phyloP scores from a whole-genome alignment of 2,797 vertebrate genomes.

The Myotis myotis region DNA sequence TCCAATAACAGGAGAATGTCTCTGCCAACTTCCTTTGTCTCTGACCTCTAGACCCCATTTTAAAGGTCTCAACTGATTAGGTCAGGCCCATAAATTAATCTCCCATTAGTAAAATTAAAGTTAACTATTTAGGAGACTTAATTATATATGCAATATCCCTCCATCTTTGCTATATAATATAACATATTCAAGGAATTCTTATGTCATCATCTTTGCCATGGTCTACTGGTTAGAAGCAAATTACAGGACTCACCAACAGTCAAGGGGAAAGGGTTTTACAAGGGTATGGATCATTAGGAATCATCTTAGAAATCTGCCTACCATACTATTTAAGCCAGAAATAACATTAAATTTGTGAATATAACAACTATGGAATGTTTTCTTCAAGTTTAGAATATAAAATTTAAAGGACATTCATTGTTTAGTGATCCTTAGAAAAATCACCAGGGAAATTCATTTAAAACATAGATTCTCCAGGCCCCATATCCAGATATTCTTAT shows the following conservation, averaged over 20 bases:
- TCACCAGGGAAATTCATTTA: not conserved
- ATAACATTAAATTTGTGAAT: not conserved
- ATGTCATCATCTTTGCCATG: not conserved
- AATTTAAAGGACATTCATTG: not conserved
- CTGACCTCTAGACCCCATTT: not conserved
- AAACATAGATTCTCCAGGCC: not conserved
- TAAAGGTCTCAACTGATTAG: not conserved
- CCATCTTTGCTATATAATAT: not conserved
- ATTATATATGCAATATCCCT: not conserved
- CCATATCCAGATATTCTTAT: not conserved
- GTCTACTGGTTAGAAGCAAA: not conserved
- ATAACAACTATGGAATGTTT: not conserved
- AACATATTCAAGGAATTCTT: not conserved
- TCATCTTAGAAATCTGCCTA: not conserved
- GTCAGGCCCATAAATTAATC: not conserved
- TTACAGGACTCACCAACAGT: not conserved
- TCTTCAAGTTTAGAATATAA: constrained; percentile 5
- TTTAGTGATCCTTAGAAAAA: not conserved
- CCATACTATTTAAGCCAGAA: not conserved
- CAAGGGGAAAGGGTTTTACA: not conserved
- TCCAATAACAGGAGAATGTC: not conserved
- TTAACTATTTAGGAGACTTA: not conserved
- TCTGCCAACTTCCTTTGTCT: not conserved
- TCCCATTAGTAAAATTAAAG: not conserved
- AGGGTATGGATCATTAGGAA: not conserved